Evolutionary conservation across 2,113 vertebrate genomes (phyloP).

Genomic region (Gadus macrocephalus): DNA sequence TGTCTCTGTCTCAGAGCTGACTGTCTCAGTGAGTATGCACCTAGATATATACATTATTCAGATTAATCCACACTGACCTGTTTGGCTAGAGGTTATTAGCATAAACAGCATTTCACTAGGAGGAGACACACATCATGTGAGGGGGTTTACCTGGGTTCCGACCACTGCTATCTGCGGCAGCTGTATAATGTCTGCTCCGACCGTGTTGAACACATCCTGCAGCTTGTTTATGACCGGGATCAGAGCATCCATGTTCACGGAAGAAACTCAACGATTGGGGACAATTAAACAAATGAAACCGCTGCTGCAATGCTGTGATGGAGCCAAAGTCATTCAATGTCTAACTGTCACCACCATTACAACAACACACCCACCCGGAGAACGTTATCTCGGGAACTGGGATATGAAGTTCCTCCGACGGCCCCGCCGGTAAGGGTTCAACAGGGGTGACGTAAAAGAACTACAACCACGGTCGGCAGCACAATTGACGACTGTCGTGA

Average conservation of each 20-base stretch:
- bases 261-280: slow-evolving; percentile 15
- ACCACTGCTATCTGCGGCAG: slow-evolving; percentile 97
- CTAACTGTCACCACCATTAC: slow-evolving; percentile 69
- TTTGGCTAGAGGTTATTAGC: too few relatives aligned
- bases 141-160: slow-evolving; percentile 86
- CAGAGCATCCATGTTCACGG: slow-evolving; percentile 85
- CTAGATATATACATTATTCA: too few relatives aligned
- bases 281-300: slow-evolving; percentile 32
- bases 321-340: slow-evolving; percentile 81
- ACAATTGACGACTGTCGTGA: too few relatives aligned
- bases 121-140: slow-evolving; percentile 7
- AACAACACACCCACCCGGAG: slow-evolving; percentile 43
- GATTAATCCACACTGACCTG: too few relatives aligned
- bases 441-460: slow-evolving; percentile 16
- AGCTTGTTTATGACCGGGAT: slow-evolving; percentile 98
- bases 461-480: slow-evolving; percentile 31
- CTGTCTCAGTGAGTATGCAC: too few relatives aligned
- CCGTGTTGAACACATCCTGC: slow-evolving; percentile 97
- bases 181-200: slow-evolving; percentile 94
- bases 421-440: too few relatives aligned
- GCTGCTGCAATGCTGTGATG: slow-evolving; percentile 12
- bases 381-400: slow-evolving; percentile 29
- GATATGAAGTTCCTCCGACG: slow-evolving; percentile 52
- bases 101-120: too few relatives aligned
- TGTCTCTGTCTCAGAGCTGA: too few relatives aligned